These are phyloP conservation scores for Ctenicera cuprea DNA, from an alignment of 2,888 invertebrate genomes.

Conservation along the genomic window DNA sequence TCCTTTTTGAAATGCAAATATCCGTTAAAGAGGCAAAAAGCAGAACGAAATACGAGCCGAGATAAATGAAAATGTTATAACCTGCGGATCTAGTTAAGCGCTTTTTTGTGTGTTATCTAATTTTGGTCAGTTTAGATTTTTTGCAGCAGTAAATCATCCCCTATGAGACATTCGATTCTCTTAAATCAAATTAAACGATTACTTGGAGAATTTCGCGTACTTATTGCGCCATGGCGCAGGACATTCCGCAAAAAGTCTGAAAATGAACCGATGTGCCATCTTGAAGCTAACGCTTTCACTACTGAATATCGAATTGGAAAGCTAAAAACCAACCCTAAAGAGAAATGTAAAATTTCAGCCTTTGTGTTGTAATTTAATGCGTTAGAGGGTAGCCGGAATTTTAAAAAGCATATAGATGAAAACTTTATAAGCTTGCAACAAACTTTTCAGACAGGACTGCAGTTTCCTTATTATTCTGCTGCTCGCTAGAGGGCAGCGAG, in stretches of 20 bases:
- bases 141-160: slow-evolving; percentile 25
- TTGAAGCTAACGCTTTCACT: too few species aligned
- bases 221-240: not conserved
- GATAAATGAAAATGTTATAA: slow-evolving; percentile 27
- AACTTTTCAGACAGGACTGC: too few species aligned
- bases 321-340: too few species aligned
- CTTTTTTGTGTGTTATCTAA: slow-evolving; percentile 30
- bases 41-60: slow-evolving; percentile 10
- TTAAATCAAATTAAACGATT: slow-evolving; percentile 38
- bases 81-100: slow-evolving; percentile 11
- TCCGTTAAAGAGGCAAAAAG: slow-evolving; percentile 28
- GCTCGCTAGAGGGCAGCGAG: too few species aligned
- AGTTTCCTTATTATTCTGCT: too few species aligned
- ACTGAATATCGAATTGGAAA: too few species aligned
- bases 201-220: slow-evolving; percentile 15
- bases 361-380: too few species aligned
- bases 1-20: slow-evolving; percentile 36
- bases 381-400: too few species aligned
- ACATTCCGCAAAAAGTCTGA: not conserved
- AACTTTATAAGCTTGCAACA: too few species aligned
- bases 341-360: too few species aligned
- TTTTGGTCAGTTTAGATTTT: slow-evolving; percentile 31
- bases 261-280: not conserved
- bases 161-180: slow-evolving; percentile 20
- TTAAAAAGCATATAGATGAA: too few species aligned